Evolutionary conservation across 2,888 invertebrate genomes (phyloP).

Genomic region (Phyto melanocephala): DNA sequence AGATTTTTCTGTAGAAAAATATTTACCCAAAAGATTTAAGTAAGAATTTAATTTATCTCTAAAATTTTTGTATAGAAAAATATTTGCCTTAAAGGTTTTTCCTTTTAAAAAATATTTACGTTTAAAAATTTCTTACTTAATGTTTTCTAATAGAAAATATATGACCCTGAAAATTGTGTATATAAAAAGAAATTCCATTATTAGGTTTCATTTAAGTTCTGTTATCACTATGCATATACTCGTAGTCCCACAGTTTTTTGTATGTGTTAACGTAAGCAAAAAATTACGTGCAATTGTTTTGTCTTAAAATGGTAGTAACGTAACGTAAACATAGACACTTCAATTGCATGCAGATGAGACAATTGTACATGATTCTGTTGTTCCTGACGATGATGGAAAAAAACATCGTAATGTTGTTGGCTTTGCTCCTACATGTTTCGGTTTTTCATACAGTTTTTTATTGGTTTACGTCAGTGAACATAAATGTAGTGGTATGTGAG

Average conservation of each 20-base stretch:
- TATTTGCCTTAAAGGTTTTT: not conserved
- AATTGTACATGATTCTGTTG: constrained; percentile 49
- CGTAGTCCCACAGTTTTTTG: constrained; percentile 41
- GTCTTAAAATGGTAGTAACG: constrained; percentile 51
- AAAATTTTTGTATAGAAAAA: not conserved
- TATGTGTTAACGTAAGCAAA: constrained; percentile 71
- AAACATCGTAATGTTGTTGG: not conserved
- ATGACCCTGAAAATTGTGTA: no score
- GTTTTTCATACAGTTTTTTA: not conserved
- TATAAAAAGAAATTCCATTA: no score
- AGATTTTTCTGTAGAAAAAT: not conserved
- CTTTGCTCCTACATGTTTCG: constrained; percentile 7
- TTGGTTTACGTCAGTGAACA: no score
- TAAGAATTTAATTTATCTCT: no score
- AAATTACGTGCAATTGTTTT: constrained; percentile 75
- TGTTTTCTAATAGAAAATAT: no score
- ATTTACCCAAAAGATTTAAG: not conserved
- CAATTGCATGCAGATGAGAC: constrained; percentile 72
- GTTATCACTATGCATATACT: no score
- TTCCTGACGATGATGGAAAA: not conserved
- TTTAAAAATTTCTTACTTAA: no score
- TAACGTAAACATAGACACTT: constrained; percentile 74
- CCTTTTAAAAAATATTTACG: no score
- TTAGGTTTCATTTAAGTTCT: no score
- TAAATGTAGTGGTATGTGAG: no score